Evolutionary conservation across 2,888 invertebrate genomes (phyloP).

Genomic region (Agrotis ipsilon): DNA sequence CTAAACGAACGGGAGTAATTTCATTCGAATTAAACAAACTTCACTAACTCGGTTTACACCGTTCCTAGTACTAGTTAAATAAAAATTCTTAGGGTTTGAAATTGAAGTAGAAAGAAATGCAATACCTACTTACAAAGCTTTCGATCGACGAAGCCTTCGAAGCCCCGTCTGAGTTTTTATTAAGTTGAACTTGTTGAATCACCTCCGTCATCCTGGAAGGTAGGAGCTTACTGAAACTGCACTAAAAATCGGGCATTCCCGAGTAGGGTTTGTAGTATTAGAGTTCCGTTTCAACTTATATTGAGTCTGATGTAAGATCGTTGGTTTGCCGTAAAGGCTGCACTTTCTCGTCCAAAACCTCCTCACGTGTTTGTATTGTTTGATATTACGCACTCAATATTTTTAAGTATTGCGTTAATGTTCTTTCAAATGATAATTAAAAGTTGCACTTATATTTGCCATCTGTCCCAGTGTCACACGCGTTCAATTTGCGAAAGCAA

Average conservation of each 20-base stretch:
- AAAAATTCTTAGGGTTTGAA: slow-evolving; percentile 41
- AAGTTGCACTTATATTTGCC: too few relatives aligned
- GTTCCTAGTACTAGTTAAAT: slow-evolving; percentile 11
- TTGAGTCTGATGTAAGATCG: neutral
- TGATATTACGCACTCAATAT: too few relatives aligned
- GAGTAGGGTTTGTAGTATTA: neutral
- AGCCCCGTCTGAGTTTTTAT: slow-evolving; percentile 70
- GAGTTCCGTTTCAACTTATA: neutral
- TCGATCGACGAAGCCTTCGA: slow-evolving; percentile 58
- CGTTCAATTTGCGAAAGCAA: too few relatives aligned
- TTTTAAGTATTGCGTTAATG: too few relatives aligned
- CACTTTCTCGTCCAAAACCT: too few relatives aligned
- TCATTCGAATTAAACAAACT: slow-evolving; percentile 1
- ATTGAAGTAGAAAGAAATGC: slow-evolving; percentile 40
- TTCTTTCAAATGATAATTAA: too few relatives aligned
- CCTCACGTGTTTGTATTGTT: too few relatives aligned
- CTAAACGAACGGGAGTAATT: neutral
- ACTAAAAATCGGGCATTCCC: slow-evolving; percentile 3
- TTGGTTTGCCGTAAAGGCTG: neutral
- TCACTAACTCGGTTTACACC: neutral
- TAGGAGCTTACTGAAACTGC: slow-evolving; percentile 57
- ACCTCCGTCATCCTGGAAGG: slow-evolving; percentile 58
- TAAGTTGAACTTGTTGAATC: slow-evolving; percentile 74
- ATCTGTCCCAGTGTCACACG: too few relatives aligned
- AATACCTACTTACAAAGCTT: slow-evolving; percentile 35